Evolutionary conservation across 2,888 invertebrate genomes (phyloP), one percentile per base, ranked within the genome.

Genomic region (Drosophila peninsularis): DNA sequence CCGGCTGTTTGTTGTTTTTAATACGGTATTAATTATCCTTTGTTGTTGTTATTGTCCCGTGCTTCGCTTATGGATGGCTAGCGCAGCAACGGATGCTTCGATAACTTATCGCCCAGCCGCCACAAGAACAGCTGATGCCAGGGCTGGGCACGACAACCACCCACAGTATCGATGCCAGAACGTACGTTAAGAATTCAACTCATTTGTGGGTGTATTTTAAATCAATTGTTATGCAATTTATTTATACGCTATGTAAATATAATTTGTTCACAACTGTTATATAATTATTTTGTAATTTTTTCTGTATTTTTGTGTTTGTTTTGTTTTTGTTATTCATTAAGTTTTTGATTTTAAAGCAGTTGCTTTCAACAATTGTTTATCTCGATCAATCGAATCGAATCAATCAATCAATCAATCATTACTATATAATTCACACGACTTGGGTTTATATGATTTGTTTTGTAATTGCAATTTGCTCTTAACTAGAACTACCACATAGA

Each of bases 161-260:
- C 10, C 13, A 3, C 5, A 19, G n/a, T 21, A 61, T 30, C 42
- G 52, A 62, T 62, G 45, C 17, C 24, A 7, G 5, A n/a, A 50
- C 7, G 27, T 5, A 13, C 30, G n/a, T 14, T 49, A 39, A 30
- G 7, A 37, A 58, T 9, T 61, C 45, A 21, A 56, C 45, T 56
- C 60, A 17, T 13, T 41, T 64, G 37, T 37, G 11, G 45, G 11
- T 62, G 52, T 88, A 83, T 80, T 76, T 89, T 74, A 83, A 86
- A 76, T 83, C 87, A 88, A 83, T 82, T 89, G 90, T 87, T 82
- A 76, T 90, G 85, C 80, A 89, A 89, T 90, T 89, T 89, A 89
- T 82, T 89, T 78, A 82, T 90, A 78, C 82, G 85, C 80, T 81
- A 84, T 81, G 76, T 86, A 80, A 83, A 82, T 88, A 76, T 88